Base-by-base conservation (phyloP, 2,888 invertebrate genomes). In the Cistogaster globosa region DNA sequence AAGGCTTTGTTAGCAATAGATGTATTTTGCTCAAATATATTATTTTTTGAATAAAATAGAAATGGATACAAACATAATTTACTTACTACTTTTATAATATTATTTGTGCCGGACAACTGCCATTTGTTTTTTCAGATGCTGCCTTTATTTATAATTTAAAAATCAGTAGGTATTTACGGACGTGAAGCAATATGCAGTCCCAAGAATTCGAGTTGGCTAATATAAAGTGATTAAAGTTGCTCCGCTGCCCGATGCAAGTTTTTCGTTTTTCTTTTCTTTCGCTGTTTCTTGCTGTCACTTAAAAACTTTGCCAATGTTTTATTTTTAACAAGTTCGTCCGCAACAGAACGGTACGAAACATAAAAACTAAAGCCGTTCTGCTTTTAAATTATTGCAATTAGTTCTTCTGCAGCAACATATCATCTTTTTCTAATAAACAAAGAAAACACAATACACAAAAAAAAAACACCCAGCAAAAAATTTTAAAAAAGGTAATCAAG, bases 151-250 rank as follows among this genome's bases (percentile, higher is more conserved):
- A n/a, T n/a, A n/a, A 26, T 26, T 26, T 26, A 26, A 26, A 26
- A 26, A 45, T 12, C 14, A 45, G 45, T 45, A 45, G 12, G 45
- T 12, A 45, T 14, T 45, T 45, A 67, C 53, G 67, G 36, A 32
- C 67, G 67, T 32, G 67, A 11, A 36, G 36, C 32, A n/a, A 67
- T 32, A 51, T 67, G 67, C 4, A 18, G 51, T 67, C 67, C 67
- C 51, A 53, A 51, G n/a, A 67, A 67, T 36, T 51, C 67, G 4
- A 67, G n/a, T n/a, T 67, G 67, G 3, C 18, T 18, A 16, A 63
- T 63, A 16, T 42, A 63, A 42, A 51, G 11, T 51, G 51, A 67
- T n/a, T 5, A 51, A 67, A 48, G 18, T 16, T n/a, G 67, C 18
- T 6, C 67, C 51, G 51, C 67, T 26, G 4, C 26, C 26, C 1